Conservation (phyloP, 2,888 invertebrate genomes). For the Diarsia rubi region DNA sequence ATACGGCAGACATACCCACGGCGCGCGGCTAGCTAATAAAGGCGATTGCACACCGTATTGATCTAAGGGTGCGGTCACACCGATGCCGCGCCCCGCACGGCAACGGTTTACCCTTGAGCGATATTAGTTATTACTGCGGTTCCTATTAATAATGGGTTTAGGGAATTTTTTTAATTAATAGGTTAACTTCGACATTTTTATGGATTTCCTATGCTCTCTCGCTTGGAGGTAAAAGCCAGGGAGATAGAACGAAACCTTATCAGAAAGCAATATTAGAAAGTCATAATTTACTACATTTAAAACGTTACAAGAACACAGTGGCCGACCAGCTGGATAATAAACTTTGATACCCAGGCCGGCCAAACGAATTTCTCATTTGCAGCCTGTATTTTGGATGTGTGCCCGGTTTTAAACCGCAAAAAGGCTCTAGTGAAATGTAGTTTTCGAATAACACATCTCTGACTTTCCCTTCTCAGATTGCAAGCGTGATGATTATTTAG, state of each 20-base stretch:
- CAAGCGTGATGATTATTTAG: neutral
- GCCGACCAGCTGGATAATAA: neutral
- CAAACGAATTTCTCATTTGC: neutral
- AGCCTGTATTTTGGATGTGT: too few species aligned
- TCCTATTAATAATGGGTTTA: conserved; percentile 24
- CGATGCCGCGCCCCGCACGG: conserved; percentile 59
- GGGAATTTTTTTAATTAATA: conserved; percentile 17
- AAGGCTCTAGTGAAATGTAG: neutral
- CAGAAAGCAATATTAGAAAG: neutral
- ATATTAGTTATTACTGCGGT: conserved; percentile 27
- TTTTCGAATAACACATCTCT: neutral
- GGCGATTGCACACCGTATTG: conserved; percentile 67
- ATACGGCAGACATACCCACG: conserved; percentile 32
- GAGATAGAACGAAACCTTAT: neutral
- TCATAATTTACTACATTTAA: neutral
- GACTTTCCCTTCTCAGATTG: neutral
- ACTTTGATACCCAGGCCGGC: neutral
- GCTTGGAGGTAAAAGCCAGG: neutral
- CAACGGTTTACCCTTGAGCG: conserved; percentile 39
- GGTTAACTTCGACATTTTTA: neutral
- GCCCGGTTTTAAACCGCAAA: neutral
- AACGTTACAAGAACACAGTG: neutral
- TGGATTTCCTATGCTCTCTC: neutral
- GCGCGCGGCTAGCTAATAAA: conserved; percentile 47
- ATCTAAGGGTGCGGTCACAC: conserved; percentile 72